phyloP scores from a whole-genome alignment of 2,113 vertebrate genomes.

The Rattus rattus region DNA sequence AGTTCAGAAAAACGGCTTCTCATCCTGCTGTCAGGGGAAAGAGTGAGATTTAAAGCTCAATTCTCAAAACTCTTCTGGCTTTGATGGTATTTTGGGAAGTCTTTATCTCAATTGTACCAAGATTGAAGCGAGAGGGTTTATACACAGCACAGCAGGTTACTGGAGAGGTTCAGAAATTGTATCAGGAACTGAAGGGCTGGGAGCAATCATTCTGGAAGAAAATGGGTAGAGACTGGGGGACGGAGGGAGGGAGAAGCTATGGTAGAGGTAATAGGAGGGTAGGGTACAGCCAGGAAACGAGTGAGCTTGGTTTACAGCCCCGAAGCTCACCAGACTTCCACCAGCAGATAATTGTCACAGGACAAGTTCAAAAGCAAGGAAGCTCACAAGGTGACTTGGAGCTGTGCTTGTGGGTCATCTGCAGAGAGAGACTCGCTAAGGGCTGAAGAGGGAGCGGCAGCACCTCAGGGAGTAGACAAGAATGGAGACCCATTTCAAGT shows the following conservation, averaged over 20 bases:
- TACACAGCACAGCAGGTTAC: slow-evolving; percentile 23
- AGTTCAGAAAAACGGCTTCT: slow-evolving; percentile 27
- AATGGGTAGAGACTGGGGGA: not conserved
- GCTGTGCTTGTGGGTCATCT: not conserved
- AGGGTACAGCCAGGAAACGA: not conserved
- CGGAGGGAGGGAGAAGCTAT: not conserved
- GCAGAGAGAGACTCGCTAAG: not conserved
- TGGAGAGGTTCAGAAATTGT: slow-evolving; percentile 33
- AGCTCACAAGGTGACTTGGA: not conserved
- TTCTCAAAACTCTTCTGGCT: slow-evolving; percentile 36
- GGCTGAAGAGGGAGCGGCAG: not conserved
- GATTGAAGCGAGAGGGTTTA: slow-evolving; percentile 50
- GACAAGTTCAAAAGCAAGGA: not conserved
- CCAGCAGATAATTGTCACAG: not conserved
- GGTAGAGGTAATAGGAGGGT: too few species aligned
- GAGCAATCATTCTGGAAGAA: slow-evolving; percentile 49
- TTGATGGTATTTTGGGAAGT: slow-evolving; percentile 45
- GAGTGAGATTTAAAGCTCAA: not conserved
- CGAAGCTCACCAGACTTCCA: not conserved
- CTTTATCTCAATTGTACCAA: slow-evolving; percentile 33
- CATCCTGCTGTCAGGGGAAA: not conserved
- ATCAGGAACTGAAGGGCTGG: not conserved
- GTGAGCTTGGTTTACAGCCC: not conserved
- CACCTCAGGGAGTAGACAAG: not conserved
- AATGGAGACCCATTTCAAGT: slow-evolving; percentile 49